Conservation (phyloP, 2,113 vertebrate genomes). For the Equus przewalskii region DNA sequence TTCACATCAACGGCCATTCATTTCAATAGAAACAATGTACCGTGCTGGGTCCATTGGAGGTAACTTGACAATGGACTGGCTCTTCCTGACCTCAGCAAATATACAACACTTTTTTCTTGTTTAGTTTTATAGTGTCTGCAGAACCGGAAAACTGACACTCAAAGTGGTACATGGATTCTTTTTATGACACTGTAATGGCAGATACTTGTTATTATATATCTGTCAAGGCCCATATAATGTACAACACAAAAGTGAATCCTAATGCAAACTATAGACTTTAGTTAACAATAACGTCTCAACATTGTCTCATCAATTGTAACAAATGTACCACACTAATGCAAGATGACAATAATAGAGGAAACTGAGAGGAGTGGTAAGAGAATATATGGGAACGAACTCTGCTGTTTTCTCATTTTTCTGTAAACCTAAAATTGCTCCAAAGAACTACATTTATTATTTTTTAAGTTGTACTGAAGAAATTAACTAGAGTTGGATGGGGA, state of each 20-base stretch:
- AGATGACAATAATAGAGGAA: neutral
- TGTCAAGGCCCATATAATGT: neutral
- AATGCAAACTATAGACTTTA: neutral
- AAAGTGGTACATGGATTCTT: neutral
- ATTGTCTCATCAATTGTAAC: neutral
- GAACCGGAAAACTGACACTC: neutral
- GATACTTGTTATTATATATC: neutral
- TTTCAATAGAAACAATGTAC: neutral
- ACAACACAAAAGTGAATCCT: neutral
- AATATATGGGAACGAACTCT: neutral
- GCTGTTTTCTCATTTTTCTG: neutral
- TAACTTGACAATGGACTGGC: neutral
- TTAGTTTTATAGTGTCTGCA: neutral
- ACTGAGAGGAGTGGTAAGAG: neutral
- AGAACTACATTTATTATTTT: neutral
- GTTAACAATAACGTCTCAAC: neutral
- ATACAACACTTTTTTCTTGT: neutral
- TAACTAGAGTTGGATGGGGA: neutral
- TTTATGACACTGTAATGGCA: neutral
- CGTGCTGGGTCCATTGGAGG: neutral
- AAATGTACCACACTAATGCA: neutral
- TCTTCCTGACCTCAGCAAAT: neutral
- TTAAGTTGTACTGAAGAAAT: neutral
- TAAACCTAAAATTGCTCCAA: neutral
- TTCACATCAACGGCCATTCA: neutral